phyloP scores from a whole-genome alignment of 1,140 invertebrate species.

The Lepidurus apus region DNA sequence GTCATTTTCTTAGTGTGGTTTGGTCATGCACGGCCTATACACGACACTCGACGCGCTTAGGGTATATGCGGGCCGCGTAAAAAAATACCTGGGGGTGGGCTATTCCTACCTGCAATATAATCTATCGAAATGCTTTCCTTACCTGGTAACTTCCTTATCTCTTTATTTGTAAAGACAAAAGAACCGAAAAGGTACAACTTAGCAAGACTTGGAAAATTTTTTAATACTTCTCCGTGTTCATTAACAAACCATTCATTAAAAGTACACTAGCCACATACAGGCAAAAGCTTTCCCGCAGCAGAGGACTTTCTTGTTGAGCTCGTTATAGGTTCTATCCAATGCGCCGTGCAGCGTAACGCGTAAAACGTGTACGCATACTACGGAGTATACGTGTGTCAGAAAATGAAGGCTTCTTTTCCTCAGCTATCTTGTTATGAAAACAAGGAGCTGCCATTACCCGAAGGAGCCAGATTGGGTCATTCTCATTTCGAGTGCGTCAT shows the following conservation, averaged over 20 bases:
- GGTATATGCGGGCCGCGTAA: too few relatives aligned
- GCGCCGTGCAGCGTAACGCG: not conserved
- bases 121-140: too few relatives aligned
- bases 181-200: too few relatives aligned
- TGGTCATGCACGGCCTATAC: too few relatives aligned
- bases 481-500: constrained; percentile 12
- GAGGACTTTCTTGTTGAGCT: not conserved
- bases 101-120: too few relatives aligned
- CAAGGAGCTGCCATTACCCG: not conserved
- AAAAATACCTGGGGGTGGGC: too few relatives aligned
- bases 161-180: too few relatives aligned
- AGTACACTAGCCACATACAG: not conserved
- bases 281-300: not conserved
- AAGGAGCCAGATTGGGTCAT: constrained; percentile 1
- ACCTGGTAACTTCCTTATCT: too few relatives aligned
- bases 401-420: constrained; percentile 15
- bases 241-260: not conserved
- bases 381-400: not conserved
- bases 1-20: too few relatives aligned
- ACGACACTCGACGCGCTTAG: too few relatives aligned
- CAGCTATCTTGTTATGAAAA: constrained; percentile 11
- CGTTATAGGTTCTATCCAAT: not conserved
- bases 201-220: not conserved
- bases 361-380: not conserved
- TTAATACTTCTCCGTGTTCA: not conserved